A percentile compares a stretch with the other conserved stretches of the same genome.
These are phyloP conservation scores for Arizona elegans DNA, from an alignment of 2,113 vertebrate genomes.

Conservation along the genomic window DNA sequence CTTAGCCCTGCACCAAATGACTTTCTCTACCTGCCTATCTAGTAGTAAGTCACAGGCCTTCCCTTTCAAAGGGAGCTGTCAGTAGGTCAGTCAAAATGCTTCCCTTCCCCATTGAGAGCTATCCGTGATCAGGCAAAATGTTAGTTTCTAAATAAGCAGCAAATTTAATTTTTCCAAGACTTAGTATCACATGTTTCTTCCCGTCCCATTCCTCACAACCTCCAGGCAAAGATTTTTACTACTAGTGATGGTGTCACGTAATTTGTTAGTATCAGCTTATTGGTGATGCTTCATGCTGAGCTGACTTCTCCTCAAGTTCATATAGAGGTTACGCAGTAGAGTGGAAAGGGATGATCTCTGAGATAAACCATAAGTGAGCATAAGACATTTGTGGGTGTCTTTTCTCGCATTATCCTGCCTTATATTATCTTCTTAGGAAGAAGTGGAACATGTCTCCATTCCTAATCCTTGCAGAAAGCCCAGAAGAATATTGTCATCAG, in stretches of 20 bases:
- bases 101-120: background rate
- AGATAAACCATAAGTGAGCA: background rate
- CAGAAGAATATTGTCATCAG: background rate
- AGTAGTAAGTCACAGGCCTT: background rate
- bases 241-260: background rate
- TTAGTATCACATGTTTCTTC: background rate
- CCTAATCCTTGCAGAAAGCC: background rate
- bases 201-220: background rate
- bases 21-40: background rate
- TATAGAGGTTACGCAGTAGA: background rate
- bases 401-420: background rate
- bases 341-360: background rate
- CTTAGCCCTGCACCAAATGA: background rate
- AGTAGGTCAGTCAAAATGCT: background rate
- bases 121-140: background rate
- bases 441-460: background rate
- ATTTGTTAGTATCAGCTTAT: background rate
- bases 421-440: background rate
- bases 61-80: background rate
- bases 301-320: background rate
- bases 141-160: background rate
- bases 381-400: background rate
- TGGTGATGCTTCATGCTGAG: background rate
- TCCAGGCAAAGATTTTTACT: background rate
- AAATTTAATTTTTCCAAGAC: background rate